Conservation (phyloP, 2,797 vertebrate genomes). For the Falco naumanni region DNA sequence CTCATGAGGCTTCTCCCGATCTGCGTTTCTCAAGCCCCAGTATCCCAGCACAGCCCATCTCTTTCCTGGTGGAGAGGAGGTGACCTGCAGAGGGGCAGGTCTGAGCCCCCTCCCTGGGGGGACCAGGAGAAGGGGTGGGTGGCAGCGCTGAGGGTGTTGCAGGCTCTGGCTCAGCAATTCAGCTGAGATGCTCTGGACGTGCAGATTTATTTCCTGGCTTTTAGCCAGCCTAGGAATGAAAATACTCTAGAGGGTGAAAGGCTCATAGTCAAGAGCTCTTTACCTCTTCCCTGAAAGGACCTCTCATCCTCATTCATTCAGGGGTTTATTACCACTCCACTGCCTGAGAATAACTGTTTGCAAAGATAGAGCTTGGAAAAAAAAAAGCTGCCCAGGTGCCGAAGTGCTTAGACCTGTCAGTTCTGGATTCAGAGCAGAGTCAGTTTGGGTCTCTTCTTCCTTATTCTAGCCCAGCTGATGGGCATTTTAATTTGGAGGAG, state of each 20-base stretch:
- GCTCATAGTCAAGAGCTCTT: slow-evolving; percentile 71
- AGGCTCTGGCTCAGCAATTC: neutral
- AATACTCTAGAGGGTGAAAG: slow-evolving; percentile 72
- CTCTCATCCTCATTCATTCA: slow-evolving; percentile 68
- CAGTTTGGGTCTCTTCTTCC: neutral
- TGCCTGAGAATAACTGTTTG: slow-evolving; percentile 58
- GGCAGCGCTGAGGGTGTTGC: neutral
- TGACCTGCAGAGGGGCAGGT: neutral
- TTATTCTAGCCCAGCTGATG: accelerated
- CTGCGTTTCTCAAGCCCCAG: accelerated
- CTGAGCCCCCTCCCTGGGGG: neutral
- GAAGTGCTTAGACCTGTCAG: neutral
- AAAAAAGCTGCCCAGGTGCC: slow-evolving; percentile 3
- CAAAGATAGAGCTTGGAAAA: slow-evolving; percentile 33
- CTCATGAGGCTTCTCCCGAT: accelerated
- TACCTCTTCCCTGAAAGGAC: slow-evolving; percentile 70
- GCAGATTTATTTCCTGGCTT: slow-evolving; percentile 70
- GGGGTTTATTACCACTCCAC: slow-evolving; percentile 69
- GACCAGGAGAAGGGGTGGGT: neutral
- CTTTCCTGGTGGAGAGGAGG: neutral
- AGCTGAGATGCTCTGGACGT: neutral
- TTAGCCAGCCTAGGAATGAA: slow-evolving; percentile 63
- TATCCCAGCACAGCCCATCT: accelerated
- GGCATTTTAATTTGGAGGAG: neutral
- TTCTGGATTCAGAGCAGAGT: neutral